Evolutionary conservation across 1,140 invertebrate species (phyloP), one percentile per base, ranked within the genome.

Genomic region (Drosophila neocordata): DNA sequence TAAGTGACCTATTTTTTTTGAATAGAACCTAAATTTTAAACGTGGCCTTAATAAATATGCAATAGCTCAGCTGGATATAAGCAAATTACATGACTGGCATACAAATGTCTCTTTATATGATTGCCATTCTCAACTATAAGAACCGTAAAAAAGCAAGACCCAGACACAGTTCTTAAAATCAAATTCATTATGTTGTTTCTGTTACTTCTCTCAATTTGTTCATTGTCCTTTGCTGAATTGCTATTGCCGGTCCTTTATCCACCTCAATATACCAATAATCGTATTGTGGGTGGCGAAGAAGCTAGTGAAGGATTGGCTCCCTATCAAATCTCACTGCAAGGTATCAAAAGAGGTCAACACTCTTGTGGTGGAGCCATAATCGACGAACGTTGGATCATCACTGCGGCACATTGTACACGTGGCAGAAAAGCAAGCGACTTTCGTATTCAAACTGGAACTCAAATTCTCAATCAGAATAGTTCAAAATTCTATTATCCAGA

Each of bases 341-440:
- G 83, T 22, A 38, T 37, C 0, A 37, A 59, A 1, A 70, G 65
- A 13, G 78, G 81, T 0, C 61, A 69, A 4, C 92, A 93, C 61
- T 91, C 90, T n/a, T 93, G 92, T 55, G 92, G 92, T 2, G 92
- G 92, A n/a, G 92, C 92, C 0, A 92, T 93, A 18, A 84, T 93
- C 1, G 90, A 90, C 24, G 68, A 90, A 37, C 75, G 81, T 37
- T 93, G 91, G 88, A 84, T 93, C 13, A 51, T 93, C 13, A 93
- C 92, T 0, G 92, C 92, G 4, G 92, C 91, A 0, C 92, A 93
- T 68, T 93, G 92, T 65, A 79, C 92, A 0, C 52, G 69, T 1
- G 83, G 82, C 55, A 75, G 65, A 11, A 65, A 72, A 0, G 56
- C 90, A 0, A 22, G 57, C 0, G 70, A 24, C 1, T 57, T 91